Conservation (phyloP, 2,113 vertebrate species). For the Coptodon bakossiorum region DNA sequence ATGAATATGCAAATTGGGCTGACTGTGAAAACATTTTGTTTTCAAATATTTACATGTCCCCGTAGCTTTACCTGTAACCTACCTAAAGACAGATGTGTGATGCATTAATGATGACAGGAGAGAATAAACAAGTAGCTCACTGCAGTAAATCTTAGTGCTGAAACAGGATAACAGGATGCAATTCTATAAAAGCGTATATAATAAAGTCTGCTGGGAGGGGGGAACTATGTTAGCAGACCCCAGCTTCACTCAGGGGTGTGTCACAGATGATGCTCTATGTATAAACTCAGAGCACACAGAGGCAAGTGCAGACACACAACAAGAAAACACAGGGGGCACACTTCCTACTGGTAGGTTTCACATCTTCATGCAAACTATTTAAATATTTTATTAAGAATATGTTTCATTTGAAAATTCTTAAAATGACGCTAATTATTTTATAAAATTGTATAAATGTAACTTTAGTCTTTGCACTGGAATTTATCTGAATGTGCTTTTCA, state of each 20-base stretch:
- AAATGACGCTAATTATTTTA: background rate
- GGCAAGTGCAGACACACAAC: background rate
- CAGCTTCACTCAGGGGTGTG: conserved; percentile 21
- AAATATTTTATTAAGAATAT: background rate
- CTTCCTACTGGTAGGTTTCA: conserved; percentile 33
- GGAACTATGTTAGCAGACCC: background rate
- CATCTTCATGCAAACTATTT: background rate
- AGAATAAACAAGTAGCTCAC: background rate
- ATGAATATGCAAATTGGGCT: background rate
- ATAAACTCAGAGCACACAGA: conserved; percentile 27
- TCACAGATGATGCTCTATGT: conserved; percentile 9
- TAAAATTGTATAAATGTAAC: background rate
- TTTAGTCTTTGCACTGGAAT: background rate
- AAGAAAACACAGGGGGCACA: background rate
- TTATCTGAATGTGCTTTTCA: background rate
- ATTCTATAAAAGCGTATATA: background rate
- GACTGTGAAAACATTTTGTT: background rate
- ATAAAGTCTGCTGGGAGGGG: background rate
- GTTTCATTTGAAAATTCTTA: background rate
- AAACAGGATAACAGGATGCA: background rate
- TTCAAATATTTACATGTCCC: background rate
- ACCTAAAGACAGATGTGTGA: background rate
- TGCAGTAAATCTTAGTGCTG: background rate
- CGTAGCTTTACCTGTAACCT: background rate
- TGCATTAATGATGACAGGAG: background rate